phyloP scores from a whole-genome alignment of 2,888 invertebrate species.

The Smittia sp. region DNA sequence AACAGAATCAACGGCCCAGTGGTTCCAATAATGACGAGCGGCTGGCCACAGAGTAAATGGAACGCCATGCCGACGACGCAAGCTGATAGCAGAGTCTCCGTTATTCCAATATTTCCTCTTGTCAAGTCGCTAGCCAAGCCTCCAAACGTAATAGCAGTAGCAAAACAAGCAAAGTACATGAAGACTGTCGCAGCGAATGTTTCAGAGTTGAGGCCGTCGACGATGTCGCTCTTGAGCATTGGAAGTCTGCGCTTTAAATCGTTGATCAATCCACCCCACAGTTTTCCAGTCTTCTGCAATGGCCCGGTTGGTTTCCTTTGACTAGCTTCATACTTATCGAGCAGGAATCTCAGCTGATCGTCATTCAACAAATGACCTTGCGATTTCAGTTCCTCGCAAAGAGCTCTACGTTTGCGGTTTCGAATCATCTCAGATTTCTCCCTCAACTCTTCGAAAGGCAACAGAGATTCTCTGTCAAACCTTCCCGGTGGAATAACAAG shows the following conservation, averaged over 20 bases:
- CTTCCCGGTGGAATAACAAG: conserved; percentile 96
- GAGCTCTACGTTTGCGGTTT: conserved; percentile 69
- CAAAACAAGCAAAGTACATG: conserved; percentile 57
- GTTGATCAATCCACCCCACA: conserved; percentile 86
- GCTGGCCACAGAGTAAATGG: conserved; percentile 85
- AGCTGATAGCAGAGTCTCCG: conserved; percentile 83
- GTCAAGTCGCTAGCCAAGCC: conserved; percentile 94
- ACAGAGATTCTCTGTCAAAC: conserved; percentile 87
- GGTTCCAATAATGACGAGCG: conserved; percentile 90
- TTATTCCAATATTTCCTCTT: conserved; percentile 83
- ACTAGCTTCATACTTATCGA: conserved; percentile 53
- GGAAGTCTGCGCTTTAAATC: conserved; percentile 85
- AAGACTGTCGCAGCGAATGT: conserved; percentile 90
- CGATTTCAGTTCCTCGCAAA: conserved; percentile 56
- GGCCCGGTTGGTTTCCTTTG: conserved; percentile 74
- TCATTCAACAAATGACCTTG: conserved; percentile 45
- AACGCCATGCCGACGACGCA: conserved; percentile 84
- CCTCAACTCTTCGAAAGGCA: conserved; percentile 85
- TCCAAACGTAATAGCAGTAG: conserved; percentile 91
- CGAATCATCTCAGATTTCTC: conserved; percentile 82
- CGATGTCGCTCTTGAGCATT: conserved; percentile 79
- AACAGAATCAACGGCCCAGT: conserved; percentile 93
- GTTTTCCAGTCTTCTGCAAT: conserved; percentile 70
- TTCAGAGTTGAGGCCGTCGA: conserved; percentile 85
- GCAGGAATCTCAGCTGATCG: conserved; percentile 49